A percentile compares a stretch with the other conserved stretches of the same genome.
Conservation (phyloP, 2,113 vertebrate species). For the Pogonocichla stellata region DNA sequence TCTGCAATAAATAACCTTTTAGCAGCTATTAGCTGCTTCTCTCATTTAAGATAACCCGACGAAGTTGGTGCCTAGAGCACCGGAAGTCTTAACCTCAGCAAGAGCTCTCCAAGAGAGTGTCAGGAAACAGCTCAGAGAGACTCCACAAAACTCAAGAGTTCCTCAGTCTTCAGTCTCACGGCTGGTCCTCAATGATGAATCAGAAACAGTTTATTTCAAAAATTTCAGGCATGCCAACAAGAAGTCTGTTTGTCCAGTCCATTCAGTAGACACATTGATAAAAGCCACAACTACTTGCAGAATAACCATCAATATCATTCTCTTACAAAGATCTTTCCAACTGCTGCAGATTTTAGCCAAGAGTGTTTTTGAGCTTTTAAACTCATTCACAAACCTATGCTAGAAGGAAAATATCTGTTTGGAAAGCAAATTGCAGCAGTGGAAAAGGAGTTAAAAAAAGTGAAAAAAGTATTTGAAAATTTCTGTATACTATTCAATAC, state of each 20-base stretch:
- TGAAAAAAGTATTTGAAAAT: neutral
- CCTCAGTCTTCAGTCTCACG: neutral
- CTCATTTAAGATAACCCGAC: too few species aligned
- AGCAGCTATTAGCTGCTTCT: too few species aligned
- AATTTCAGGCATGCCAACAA: neutral
- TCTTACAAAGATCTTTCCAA: neutral
- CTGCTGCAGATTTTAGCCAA: neutral
- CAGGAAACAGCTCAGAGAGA: neutral
- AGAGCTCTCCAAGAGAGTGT: accelerated
- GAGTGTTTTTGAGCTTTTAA: neutral
- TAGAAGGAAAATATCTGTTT: neutral
- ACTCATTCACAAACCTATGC: neutral
- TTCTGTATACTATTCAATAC: neutral
- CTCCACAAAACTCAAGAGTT: neutral
- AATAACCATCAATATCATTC: neutral
- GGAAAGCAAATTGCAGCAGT: neutral
- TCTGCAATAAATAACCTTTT: too few species aligned
- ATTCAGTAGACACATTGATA: neutral
- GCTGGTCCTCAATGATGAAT: neutral
- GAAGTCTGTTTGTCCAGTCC: neutral
- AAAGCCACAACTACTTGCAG: neutral
- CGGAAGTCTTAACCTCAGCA: too few species aligned
- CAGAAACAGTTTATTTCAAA: neutral
- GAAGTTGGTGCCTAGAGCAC: too few species aligned
- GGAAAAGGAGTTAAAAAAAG: neutral